Evolutionary conservation across 1,140 invertebrate genomes (phyloP), one percentile per base, ranked within the genome.

Genomic region (Bombyx mandarina): DNA sequence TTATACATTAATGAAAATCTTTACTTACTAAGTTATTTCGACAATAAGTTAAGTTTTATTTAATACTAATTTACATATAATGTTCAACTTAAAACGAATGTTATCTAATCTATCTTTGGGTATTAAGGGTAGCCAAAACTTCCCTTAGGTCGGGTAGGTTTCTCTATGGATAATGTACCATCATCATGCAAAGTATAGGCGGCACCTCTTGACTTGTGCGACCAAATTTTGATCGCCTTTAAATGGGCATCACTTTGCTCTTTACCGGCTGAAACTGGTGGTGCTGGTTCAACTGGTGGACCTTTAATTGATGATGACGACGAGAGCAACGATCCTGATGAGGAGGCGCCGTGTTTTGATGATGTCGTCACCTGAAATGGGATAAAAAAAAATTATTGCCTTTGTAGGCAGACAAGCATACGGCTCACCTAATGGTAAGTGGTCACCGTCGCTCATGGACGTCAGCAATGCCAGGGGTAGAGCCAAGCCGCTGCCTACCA

Each of bases 171-270:
- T 44, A 86, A 48, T 6, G 74, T 77, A 3, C 87, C 86, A 58
- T 89, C 84, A 35, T 78, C 64, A 46, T 88, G 84, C 12, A 89
- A 48, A 0, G 73, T 79, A 54, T 88, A 89, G 0, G 85, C 82
- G 0, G 75, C 75, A 44, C 83, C 86, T 43, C 72, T 77, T 0
- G 86, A 88, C 45, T 72, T 79, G 57, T 88, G 81, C 0, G 82
- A 80, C 76, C 86, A 87, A 6, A 88, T 86, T 54, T 71, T 85
- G 26, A 67, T 70, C 3, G 81, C 80, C 63, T 82, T 82, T 7
- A 84, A 78, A 55, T 88, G 79, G 6, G 82, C 81, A 48, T 86
- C 83, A 52, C 82, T 83, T 49, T 83, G 76, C 1, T 75, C 72
- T 6, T 72, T 65, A 7, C 68, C 78, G 2, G 57, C 54, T 26